These are phyloP conservation scores for Macropus fuliginosus DNA, from an alignment of 2,797 vertebrate genomes.

Conservation along the genomic window DNA sequence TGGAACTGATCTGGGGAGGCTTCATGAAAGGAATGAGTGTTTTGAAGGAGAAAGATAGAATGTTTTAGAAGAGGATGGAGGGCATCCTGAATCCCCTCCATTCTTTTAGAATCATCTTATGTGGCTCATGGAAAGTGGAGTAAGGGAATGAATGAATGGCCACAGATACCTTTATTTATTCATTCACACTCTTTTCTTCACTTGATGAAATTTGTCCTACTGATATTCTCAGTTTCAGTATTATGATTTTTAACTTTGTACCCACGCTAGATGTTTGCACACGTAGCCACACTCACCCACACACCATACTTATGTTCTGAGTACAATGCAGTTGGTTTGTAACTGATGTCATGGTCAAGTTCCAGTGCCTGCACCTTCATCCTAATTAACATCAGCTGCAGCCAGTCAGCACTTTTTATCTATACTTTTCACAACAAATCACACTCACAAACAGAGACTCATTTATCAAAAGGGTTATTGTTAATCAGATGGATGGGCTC, in stretches of 20 bases:
- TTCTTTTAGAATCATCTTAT: not conserved
- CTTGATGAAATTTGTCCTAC: not conserved
- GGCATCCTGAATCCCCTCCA: not conserved
- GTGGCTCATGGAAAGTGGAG: not conserved
- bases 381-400: not conserved
- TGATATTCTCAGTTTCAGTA: not conserved
- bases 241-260: not conserved
- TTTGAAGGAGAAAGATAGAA: not conserved
- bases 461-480: constrained; percentile 72
- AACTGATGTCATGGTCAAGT: not conserved
- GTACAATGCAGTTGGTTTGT: not conserved
- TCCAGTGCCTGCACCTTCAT: not conserved
- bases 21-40: not conserved
- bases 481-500: constrained; percentile 46
- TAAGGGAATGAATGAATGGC: not conserved
- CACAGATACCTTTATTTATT: not conserved
- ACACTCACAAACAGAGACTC: constrained; percentile 18
- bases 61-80: not conserved
- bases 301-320: not conserved
- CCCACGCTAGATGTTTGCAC: not conserved
- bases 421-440: constrained; percentile 14
- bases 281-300: not conserved
- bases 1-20: not conserved
- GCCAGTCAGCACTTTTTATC: not conserved
- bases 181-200: not conserved